Evolutionary conservation across 2,888 invertebrate genomes (phyloP), one percentile per base, ranked within the genome.

Genomic region (Embidobia sp.): DNA sequence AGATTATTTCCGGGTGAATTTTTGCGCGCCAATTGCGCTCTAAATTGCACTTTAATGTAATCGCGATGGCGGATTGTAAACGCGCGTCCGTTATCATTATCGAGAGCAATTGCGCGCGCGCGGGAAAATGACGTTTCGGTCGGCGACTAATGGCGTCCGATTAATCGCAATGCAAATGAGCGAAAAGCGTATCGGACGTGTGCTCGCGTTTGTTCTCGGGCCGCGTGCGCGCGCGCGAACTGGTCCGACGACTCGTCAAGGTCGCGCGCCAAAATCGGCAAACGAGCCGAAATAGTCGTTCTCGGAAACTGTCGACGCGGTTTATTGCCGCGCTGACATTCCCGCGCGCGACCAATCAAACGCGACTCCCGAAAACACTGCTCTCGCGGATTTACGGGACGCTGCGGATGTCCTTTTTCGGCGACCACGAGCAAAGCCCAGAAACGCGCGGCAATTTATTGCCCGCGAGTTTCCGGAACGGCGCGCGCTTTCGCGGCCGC

Each of bases 211-310:
- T 4, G n/a, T 29, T n/a, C 29, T 8, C 26, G 35, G 8, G 4
- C 19, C 5, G 35, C 35, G 22, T n/a, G 53, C 31, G 51, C 19
- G 40, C 44, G 42, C 44, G 11, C 53, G 18, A 53, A 46, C 72
- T 55, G 72, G 61, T 63, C 40, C 46, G 72, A 8, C 72, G 53
- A 63, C 53, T 72, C 53, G 63, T 63, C 72, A 72, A 72, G 72
- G 72, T 55, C 72, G 40, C 51, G 37, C 61, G 53, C 72, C 53
- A 63, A 72, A 72, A 72, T 72, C 63, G 46, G 51, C 63, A 63
- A 63, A 63, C 55, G 70, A 44, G 72, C 63, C 61, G 72, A 72
- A 72, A 72, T 63, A 48, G 70, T 61, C 27, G 37, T 70, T 70
- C 61, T 70, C 53, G 53, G 53, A 61, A 70, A 61, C 37, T 46